These are phyloP conservation scores for Trachythela sp. DNA, from an alignment of 64 coral and sea anemone species.

Conservation along the genomic window DNA sequence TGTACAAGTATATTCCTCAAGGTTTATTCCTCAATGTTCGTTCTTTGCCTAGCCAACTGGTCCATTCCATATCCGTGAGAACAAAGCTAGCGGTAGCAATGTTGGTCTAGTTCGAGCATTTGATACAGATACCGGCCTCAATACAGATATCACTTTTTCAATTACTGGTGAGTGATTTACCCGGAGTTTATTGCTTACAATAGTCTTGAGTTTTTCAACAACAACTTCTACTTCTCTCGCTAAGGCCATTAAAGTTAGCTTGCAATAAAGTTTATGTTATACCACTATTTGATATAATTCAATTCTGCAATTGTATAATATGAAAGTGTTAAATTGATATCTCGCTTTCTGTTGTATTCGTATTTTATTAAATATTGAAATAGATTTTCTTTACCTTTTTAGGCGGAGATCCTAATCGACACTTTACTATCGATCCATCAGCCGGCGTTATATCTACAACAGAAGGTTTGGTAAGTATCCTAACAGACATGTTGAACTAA, in stretches of 20 bases:
- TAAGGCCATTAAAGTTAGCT: too few species aligned
- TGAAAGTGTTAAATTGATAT: too few species aligned
- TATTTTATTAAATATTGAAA: not conserved
- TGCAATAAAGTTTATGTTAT: too few species aligned
- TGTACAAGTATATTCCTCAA: too few species aligned
- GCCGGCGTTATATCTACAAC: not conserved
- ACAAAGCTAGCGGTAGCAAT: conserved; percentile 38
- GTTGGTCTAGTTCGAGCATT: conserved; percentile 64
- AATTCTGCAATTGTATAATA: too few species aligned
- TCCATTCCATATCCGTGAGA: conserved; percentile 65
- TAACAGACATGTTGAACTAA: not conserved
- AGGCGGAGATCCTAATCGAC: not conserved
- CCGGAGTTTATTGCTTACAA: not conserved
- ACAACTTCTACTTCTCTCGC: too few species aligned
- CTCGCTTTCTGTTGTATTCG: too few species aligned
- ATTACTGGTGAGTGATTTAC: conserved; percentile 63
- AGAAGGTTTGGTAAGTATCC: not conserved
- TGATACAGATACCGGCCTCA: conserved; percentile 67
- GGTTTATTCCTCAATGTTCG: not conserved
- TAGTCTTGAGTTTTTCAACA: not conserved
- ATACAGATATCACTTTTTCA: conserved; percentile 68
- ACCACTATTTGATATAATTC: too few species aligned
- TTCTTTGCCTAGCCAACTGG: conserved; percentile 59
- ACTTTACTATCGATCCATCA: not conserved
- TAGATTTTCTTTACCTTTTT: not conserved